Evolutionary conservation across 1,140 invertebrate species (phyloP), one percentile per base, ranked within the genome.

Genomic region (Cecropterus lyciades): DNA sequence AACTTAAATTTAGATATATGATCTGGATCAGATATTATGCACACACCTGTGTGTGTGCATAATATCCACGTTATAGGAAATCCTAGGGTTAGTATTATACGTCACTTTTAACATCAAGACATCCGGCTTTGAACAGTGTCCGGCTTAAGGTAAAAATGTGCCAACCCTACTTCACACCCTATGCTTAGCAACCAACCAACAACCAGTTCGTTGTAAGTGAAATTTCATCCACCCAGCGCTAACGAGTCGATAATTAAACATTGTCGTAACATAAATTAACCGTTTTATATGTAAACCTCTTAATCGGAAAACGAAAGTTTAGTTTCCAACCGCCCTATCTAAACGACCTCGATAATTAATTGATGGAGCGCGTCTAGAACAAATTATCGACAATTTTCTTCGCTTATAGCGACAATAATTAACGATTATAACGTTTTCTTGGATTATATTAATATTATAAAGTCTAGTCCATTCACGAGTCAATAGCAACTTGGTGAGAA

Each of bases 241-340:
- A 33, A 52, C 51, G 8, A 52, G 51, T 10, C 9, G 27, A 52
- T 52, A 52, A 60, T 48, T 60, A 46, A 60, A 59, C 40, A 57
- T 43, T 57, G 40, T 48, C 45, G 56, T 37, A 48, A 37, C 15
- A 33, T 37, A 59, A 46, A 30, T 45, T 30, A 60, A 60, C 56
- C 45, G 43, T 60, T 60, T 60, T 48, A 60, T 20, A 46, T 33
- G n/a, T 60, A 49, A 60, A 60, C 30, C 57, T 17, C 30, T 62
- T 62, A 49, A 62, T 62, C 57, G 17, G 27, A 60, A 60, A 62
- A 62, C 27, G 57, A 62, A 62, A n/a, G n/a, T n/a, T n/a, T n/a
- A 62, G 57, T 62, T 49, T 37, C 57, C 17, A 49, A 17, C 14
- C 42, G 14, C 20, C 43, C 42, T 60, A 60, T 62, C 59, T 62